Conservation (phyloP, 2,797 vertebrate species). For the Syngnathus rostellatus region DNA sequence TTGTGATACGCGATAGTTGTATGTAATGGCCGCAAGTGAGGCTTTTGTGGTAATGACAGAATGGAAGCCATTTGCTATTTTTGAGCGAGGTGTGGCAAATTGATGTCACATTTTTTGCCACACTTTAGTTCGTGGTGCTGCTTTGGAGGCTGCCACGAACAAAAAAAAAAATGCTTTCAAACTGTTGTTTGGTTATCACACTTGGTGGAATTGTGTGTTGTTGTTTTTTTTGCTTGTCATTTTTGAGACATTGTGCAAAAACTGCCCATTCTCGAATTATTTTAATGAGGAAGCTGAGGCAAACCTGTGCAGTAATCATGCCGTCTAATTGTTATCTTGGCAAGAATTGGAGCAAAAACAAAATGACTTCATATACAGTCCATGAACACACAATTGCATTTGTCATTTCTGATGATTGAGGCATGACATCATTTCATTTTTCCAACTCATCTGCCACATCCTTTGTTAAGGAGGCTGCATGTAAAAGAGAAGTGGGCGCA, state of each 20-base stretch:
- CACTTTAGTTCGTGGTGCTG: not conserved
- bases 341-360: no score
- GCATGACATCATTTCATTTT: conserved; percentile 66
- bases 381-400: not conserved
- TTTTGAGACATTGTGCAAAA: not conserved
- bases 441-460: conserved; percentile 48
- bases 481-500: conserved; percentile 51
- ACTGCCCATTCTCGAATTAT: no score
- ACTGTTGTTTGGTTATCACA: not conserved
- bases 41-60: not conserved
- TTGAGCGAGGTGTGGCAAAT: not conserved
- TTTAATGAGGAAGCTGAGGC: no score
- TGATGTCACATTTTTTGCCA: not conserved
- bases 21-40: not conserved
- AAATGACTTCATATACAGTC: no score
- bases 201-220: no score
- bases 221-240: not conserved
- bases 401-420: conserved; percentile 2
- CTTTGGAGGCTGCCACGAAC: not conserved
- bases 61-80: not conserved
- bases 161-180: not conserved
- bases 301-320: no score
- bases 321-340: no score
- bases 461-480: conserved; percentile 54
- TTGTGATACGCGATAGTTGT: not conserved